A percentile compares a stretch with the other conserved stretches of the same genome.
Conservation (phyloP, 1,140 invertebrate genomes). For the Thrips palmi region DNA sequence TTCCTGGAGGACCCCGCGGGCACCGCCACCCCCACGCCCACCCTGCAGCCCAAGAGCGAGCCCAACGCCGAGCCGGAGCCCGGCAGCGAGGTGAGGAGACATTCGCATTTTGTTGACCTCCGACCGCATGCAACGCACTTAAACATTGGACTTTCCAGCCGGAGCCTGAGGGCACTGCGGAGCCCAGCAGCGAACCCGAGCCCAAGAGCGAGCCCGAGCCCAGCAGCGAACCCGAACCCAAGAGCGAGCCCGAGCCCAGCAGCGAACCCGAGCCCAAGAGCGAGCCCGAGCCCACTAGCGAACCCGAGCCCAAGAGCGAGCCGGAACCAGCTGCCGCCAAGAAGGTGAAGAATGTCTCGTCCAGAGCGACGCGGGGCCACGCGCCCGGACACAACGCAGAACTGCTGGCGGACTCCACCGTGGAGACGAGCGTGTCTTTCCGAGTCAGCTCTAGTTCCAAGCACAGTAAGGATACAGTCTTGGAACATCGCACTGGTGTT, state of each 20-base stretch:
- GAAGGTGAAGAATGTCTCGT: too few relatives aligned
- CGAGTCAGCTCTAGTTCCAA: too few relatives aligned
- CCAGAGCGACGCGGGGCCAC: neutral
- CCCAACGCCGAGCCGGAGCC: slow-evolving; percentile 12
- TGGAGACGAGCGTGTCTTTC: slow-evolving; percentile 50
- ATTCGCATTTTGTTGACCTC: too few relatives aligned
- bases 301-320: slow-evolving; percentile 21
- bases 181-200: slow-evolving; percentile 25
- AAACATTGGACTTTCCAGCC: too few relatives aligned
- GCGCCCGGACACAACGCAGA: slow-evolving; percentile 23
- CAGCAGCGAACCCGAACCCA: slow-evolving; percentile 27
- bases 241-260: slow-evolving; percentile 23
- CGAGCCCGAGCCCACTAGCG: slow-evolving; percentile 23
- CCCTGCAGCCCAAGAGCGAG: slow-evolving; percentile 24
- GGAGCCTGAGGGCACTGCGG: too few relatives aligned
- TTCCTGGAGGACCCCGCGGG: slow-evolving; percentile 29
- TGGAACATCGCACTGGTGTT: too few relatives aligned
- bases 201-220: slow-evolving; percentile 22
- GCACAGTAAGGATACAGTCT: too few relatives aligned
- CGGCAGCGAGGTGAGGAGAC: too few relatives aligned
- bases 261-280: slow-evolving; percentile 23
- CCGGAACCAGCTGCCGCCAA: slow-evolving; percentile 18
- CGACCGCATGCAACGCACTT: too few relatives aligned
- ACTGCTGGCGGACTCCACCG: slow-evolving; percentile 28
- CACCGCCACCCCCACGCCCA: slow-evolving; percentile 12